Percentiles rank a stretch among this genome's conserved stretches.
Conservation (phyloP, 2,797 vertebrate genomes). For the Micropoecilia bifurca region DNA sequence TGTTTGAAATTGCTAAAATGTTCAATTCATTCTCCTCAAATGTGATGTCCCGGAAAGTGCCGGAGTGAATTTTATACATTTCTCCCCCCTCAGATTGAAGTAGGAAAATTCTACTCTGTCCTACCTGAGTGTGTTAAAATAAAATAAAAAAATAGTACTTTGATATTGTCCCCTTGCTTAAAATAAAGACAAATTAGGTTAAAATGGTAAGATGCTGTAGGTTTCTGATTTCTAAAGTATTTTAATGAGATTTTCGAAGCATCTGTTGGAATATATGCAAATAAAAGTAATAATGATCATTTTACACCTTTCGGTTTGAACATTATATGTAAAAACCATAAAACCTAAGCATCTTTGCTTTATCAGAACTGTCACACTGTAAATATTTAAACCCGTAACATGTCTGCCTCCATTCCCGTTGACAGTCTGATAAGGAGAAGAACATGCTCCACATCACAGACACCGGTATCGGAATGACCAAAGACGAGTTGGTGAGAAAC, state of each 20-base stretch:
- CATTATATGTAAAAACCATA: background rate
- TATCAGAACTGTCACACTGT: background rate
- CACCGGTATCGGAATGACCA: slow-evolving; percentile 98
- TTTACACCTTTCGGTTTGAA: background rate
- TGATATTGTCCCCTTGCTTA: background rate
- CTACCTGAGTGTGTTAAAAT: background rate
- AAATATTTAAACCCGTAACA: background rate
- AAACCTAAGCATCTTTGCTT: background rate
- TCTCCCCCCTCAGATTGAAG: background rate
- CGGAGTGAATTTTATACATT: background rate
- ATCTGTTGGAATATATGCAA: background rate
- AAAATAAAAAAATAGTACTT: background rate
- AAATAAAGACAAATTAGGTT: background rate
- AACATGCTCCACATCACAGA: slow-evolving; percentile 98
- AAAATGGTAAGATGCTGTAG: too few relatives aligned
- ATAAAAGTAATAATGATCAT: background rate
- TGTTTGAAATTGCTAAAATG: background rate
- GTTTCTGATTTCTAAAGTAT: too few relatives aligned
- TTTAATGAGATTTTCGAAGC: background rate
- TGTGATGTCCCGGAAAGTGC: background rate
- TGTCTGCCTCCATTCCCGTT: background rate
- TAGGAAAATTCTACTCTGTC: too few relatives aligned
- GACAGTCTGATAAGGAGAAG: slow-evolving; percentile 96
- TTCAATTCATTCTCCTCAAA: background rate
- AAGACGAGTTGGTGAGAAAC: slow-evolving; percentile 95